phyloP scores from a whole-genome alignment of 2,113 vertebrate species.

The Psammodynastes pulverulentus region DNA sequence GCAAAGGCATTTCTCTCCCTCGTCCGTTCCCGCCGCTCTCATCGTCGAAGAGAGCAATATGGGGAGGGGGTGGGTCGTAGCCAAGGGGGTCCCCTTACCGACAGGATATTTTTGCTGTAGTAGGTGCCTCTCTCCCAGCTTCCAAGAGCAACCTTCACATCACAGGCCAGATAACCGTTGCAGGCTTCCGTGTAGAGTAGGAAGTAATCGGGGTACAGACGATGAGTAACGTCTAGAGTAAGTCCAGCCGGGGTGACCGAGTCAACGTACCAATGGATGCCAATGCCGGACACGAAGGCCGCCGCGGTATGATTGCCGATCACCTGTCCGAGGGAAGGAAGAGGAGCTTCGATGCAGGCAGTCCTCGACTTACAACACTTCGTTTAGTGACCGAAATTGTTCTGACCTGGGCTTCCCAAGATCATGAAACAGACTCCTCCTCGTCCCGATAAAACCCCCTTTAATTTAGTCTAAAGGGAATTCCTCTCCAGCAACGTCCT shows the following conservation, averaged over 20 bases:
- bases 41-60: neutral
- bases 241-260: constrained; percentile 72
- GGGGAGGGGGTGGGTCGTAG: accelerated
- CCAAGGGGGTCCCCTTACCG: constrained; percentile 62
- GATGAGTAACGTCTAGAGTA: constrained; percentile 80
- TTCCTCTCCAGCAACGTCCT: too few relatives aligned
- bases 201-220: constrained; percentile 83
- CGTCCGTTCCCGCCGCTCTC: neutral
- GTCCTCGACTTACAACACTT: too few relatives aligned
- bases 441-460: too few relatives aligned
- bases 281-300: constrained; percentile 83
- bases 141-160: constrained; percentile 83
- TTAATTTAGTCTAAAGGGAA: too few relatives aligned
- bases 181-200: constrained; percentile 91
- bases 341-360: neutral
- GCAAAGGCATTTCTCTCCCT: too few relatives aligned
- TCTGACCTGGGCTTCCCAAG: too few relatives aligned
- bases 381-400: too few relatives aligned
- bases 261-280: constrained; percentile 92
- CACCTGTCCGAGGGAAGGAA: constrained; percentile 68
- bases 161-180: constrained; percentile 73
- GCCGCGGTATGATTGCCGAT: constrained; percentile 78
- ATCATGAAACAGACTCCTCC: too few relatives aligned
- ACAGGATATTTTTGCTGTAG: constrained; percentile 85
- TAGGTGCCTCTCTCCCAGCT: constrained; percentile 84